Percentiles rank a stretch among this genome's conserved stretches.
Evolutionary conservation across 2,797 vertebrate species (phyloP).

Genomic region (Ptychadena robeensis): DNA sequence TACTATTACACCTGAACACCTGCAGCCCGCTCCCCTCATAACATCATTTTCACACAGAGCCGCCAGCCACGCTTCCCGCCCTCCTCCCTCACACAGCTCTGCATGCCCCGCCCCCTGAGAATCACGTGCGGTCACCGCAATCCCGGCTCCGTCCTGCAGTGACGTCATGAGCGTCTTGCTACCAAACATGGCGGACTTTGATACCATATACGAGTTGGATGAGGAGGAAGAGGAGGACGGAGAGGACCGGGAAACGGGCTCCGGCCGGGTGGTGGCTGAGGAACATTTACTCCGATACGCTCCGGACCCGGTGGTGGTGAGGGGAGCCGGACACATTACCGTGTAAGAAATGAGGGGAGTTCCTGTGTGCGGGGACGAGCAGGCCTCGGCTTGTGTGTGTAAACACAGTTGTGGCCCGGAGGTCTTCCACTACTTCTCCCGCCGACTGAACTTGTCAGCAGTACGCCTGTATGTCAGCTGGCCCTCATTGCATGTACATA

Average conservation of each 20-base stretch:
- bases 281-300: slow-evolving; percentile 86
- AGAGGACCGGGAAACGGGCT: slow-evolving; percentile 52
- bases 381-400: not conserved
- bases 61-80: not conserved
- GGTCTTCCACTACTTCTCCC: too few species aligned
- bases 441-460: too few species aligned
- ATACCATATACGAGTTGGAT: slow-evolving; percentile 97
- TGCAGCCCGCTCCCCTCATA: too few species aligned
- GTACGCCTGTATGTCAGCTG: too few species aligned
- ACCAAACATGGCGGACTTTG: slow-evolving; percentile 98
- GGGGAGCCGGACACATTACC: slow-evolving; percentile 95
- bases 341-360: slow-evolving; percentile 83
- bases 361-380: slow-evolving; percentile 1
- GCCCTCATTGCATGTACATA: too few species aligned
- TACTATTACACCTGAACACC: too few species aligned
- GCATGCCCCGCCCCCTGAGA: not conserved
- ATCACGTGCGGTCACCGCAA: not conserved
- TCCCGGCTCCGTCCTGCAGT: slow-evolving; percentile 59
- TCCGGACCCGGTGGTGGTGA: slow-evolving; percentile 91
- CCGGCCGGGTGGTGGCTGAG: slow-evolving; percentile 83
- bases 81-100: not conserved
- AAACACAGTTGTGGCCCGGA: not conserved
- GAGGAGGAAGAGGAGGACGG: slow-evolving; percentile 86
- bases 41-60: not conserved
- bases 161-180: slow-evolving; percentile 93